phyloP scores from a whole-genome alignment of 2,113 vertebrate species.

The Catharus bicknelli region DNA sequence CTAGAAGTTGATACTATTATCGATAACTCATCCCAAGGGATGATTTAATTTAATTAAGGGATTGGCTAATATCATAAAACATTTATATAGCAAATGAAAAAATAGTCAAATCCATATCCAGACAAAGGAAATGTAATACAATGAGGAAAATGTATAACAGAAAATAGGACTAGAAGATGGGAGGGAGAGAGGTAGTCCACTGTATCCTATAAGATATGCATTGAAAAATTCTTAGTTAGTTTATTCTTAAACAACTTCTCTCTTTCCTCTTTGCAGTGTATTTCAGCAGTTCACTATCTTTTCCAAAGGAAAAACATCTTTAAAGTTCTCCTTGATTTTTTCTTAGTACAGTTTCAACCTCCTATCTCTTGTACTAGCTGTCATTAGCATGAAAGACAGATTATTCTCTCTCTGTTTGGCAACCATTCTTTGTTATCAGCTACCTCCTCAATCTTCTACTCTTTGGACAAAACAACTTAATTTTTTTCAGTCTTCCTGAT shows the following conservation, averaged over 20 bases:
- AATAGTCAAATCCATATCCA: neutral
- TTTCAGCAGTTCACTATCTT: neutral
- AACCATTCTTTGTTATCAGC: neutral
- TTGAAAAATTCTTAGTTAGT: neutral
- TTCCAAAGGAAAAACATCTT: neutral
- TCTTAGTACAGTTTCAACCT: neutral
- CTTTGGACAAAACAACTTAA: neutral
- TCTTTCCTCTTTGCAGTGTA: neutral
- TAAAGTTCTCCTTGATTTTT: neutral
- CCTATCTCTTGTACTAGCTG: neutral
- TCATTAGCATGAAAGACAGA: neutral
- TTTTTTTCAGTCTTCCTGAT: neutral
- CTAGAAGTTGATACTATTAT: neutral
- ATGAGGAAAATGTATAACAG: neutral
- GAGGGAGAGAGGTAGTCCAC: neutral
- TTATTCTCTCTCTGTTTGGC: neutral
- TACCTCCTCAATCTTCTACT: neutral
- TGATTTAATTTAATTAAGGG: neutral
- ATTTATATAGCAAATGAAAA: neutral
- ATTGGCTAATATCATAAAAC: neutral
- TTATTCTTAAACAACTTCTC: neutral
- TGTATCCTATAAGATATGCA: neutral
- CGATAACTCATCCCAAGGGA: neutral
- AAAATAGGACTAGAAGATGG: neutral
- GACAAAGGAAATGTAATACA: neutral